Conservation (phyloP, 2,888 invertebrate genomes). For the Erynnis tages region DNA sequence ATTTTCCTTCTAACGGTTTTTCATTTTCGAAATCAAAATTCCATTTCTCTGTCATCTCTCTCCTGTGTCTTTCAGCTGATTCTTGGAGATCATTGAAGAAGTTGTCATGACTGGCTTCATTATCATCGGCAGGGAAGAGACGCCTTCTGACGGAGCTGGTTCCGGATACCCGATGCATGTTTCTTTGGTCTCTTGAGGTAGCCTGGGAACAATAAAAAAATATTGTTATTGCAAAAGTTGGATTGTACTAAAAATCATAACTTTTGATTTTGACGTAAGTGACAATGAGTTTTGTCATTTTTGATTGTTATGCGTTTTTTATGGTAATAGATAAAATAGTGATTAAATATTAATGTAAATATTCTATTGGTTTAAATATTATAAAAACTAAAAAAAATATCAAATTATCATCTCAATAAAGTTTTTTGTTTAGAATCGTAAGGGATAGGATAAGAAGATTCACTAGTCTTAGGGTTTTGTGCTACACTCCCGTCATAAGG, state of each 20-base stretch:
- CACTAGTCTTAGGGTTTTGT: too few species aligned
- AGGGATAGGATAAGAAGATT: too few species aligned
- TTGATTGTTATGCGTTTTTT: too few species aligned
- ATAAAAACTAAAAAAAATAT: too few species aligned
- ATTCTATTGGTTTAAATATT: too few species aligned
- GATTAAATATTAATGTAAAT: too few species aligned
- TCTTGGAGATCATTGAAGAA: slow-evolving; percentile 54
- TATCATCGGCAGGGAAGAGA: slow-evolving; percentile 55
- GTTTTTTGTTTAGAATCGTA: too few species aligned
- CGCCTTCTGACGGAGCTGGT: slow-evolving; percentile 58
- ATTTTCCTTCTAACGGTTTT: slow-evolving; percentile 60
- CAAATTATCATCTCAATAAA: too few species aligned
- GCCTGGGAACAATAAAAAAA: slow-evolving; percentile 46
- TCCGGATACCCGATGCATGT: slow-evolving; percentile 48
- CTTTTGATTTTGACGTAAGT: background rate
- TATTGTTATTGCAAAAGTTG: background rate
- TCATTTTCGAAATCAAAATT: slow-evolving; percentile 82
- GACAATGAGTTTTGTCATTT: background rate
- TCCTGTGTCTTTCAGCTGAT: slow-evolving; percentile 38
- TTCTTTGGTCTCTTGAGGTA: slow-evolving; percentile 48
- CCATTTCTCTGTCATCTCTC: slow-evolving; percentile 65
- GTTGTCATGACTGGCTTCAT: slow-evolving; percentile 53
- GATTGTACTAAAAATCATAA: background rate
- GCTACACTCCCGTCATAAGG: too few species aligned
- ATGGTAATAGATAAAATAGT: too few species aligned